Evolutionary conservation across 1,140 invertebrate genomes (phyloP).

Genomic region (Drosophila novamexicana): DNA sequence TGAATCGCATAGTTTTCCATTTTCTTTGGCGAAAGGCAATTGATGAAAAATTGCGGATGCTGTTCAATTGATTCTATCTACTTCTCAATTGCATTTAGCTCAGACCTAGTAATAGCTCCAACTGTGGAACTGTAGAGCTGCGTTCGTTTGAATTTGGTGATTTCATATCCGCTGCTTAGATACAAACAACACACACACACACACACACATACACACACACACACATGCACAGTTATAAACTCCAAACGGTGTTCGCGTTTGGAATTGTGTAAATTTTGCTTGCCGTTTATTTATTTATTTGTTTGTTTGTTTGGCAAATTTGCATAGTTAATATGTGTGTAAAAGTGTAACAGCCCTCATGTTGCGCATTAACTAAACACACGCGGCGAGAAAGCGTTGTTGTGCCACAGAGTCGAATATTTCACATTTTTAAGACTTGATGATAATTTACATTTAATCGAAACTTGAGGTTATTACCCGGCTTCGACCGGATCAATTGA

Average conservation of each 20-base stretch:
- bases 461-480: not conserved
- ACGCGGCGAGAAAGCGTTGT: constrained; percentile 40
- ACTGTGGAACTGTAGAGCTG: not conserved
- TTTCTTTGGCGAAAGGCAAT: constrained; percentile 41
- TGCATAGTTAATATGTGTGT: constrained; percentile 26
- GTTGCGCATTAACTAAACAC: not conserved
- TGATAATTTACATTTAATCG: constrained; percentile 22
- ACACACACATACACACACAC: not conserved
- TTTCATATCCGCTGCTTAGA: constrained; percentile 33
- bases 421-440: constrained; percentile 19
- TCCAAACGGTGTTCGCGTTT: constrained; percentile 6
- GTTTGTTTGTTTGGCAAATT: constrained; percentile 19
- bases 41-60: constrained; percentile 48
- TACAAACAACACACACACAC: not conserved
- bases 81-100: constrained; percentile 11
- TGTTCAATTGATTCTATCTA: not conserved
- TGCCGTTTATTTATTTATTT: constrained; percentile 19
- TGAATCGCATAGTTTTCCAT: constrained; percentile 37
- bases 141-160: constrained; percentile 14
- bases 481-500: no score
- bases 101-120: constrained; percentile 9
- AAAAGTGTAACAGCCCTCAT: constrained; percentile 30
- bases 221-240: not conserved
- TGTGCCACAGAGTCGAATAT: constrained; percentile 35
- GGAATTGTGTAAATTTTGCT: constrained; percentile 40